These are phyloP conservation scores for Gopherus evgoodei DNA, from an alignment of 2,113 vertebrate genomes.

Conservation along the genomic window DNA sequence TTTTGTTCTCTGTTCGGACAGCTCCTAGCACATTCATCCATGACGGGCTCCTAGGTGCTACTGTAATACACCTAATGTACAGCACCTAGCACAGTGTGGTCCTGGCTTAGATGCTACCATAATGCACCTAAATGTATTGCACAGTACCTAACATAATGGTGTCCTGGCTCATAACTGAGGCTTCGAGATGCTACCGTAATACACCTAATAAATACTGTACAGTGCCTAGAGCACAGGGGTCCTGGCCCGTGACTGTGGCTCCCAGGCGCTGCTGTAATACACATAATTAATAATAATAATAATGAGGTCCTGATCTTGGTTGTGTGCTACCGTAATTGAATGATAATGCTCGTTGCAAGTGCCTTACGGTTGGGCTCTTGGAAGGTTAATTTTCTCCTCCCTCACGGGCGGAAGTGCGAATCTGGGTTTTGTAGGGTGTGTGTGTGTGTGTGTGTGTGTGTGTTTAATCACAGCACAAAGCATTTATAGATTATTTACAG, in stretches of 20 bases:
- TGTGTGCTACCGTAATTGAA: background rate
- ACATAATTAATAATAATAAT: background rate
- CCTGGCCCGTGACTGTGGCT: background rate
- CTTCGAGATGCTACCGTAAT: background rate
- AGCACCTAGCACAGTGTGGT: background rate
- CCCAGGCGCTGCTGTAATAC: background rate
- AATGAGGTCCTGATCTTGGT: background rate
- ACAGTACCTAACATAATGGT: background rate
- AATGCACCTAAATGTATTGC: background rate
- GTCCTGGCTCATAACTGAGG: background rate
- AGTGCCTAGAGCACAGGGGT: background rate
- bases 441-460: background rate
- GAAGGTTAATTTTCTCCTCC: background rate
- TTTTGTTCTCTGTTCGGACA: background rate
- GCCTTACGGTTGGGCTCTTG: background rate
- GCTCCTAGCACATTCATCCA: background rate
- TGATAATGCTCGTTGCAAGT: background rate
- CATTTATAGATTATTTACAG: constrained; percentile 48
- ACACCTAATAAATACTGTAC: background rate
- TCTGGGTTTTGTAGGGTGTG: background rate
- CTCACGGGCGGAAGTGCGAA: background rate
- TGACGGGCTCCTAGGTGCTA: background rate
- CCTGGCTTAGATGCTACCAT: too few relatives aligned
- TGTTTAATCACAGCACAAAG: constrained; percentile 39
- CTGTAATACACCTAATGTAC: background rate